Percentiles rank a stretch among this genome's conserved stretches.
Conservation (phyloP, 2,888 invertebrate species). For the Horisme vitalbata region DNA sequence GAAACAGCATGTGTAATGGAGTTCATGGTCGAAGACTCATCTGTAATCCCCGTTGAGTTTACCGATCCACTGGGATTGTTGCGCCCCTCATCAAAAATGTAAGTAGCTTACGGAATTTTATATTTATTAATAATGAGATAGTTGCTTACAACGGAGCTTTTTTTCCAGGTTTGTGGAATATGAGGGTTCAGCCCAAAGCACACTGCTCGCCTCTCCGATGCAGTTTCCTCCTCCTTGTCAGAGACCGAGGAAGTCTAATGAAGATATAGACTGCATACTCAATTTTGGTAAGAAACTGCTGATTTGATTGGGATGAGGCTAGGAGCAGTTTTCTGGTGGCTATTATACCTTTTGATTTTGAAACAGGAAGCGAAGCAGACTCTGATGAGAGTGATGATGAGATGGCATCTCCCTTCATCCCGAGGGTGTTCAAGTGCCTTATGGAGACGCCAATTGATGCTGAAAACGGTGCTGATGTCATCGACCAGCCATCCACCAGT, state of each 20-base stretch:
- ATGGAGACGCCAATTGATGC: conserved; percentile 2
- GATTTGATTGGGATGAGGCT: no score
- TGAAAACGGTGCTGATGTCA: neutral
- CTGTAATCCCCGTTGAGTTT: neutral
- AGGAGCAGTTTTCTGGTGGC: neutral
- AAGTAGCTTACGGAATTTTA: conserved; percentile 2
- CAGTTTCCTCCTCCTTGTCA: neutral
- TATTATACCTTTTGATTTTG: neutral
- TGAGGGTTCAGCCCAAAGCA: conserved; percentile 1
- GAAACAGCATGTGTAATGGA: no score
- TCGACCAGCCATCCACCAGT: no score
- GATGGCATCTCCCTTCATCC: neutral
- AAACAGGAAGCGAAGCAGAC: conserved; percentile 3
- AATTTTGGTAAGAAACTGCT: no score
- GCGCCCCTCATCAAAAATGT: neutral
- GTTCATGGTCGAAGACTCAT: neutral
- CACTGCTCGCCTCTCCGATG: neutral
- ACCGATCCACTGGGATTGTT: conserved; percentile 1
- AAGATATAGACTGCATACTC: neutral
- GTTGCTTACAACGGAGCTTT: neutral
- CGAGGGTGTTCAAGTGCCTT: neutral
- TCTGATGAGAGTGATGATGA: conserved; percentile 2
- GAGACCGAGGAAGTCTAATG: neutral
- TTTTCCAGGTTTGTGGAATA: conserved; percentile 1
- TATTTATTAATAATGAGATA: conserved; percentile 2